Evolutionary conservation across 1,140 invertebrate species (phyloP).

Genomic region (Ceratina calcarata): DNA sequence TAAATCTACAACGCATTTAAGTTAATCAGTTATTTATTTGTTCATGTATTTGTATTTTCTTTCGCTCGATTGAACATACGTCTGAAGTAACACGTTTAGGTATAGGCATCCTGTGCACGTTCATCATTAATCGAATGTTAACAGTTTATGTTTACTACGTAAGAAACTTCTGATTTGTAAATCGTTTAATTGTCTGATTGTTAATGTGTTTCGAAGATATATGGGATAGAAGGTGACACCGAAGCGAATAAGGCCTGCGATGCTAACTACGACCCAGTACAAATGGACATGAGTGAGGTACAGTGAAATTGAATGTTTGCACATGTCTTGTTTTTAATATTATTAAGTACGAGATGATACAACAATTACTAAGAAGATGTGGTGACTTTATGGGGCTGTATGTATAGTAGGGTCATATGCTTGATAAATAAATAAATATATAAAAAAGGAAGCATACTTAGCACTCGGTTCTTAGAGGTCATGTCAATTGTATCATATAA

Average conservation of each 20-base stretch:
- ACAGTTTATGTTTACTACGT: too few species aligned
- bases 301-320: slow-evolving; percentile 53
- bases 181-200: not conserved
- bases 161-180: not conserved
- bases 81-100: too few species aligned
- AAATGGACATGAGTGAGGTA: slow-evolving; percentile 84
- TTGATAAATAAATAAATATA: slow-evolving; percentile 41
- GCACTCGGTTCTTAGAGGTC: slow-evolving; percentile 53
- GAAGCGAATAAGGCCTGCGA: slow-evolving; percentile 71
- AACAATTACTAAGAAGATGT: slow-evolving; percentile 60
- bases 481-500: slow-evolving; percentile 19
- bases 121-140: too few species aligned
- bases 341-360: slow-evolving; percentile 59
- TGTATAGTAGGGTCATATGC: slow-evolving; percentile 46
- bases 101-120: too few species aligned
- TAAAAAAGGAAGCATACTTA: slow-evolving; percentile 4
- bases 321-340: slow-evolving; percentile 41
- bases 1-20: too few species aligned
- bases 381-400: slow-evolving; percentile 61
- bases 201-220: slow-evolving; percentile 66
- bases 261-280: slow-evolving; percentile 81
- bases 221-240: slow-evolving; percentile 51
- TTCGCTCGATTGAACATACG: too few species aligned
- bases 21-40: too few species aligned
- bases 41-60: too few species aligned